Percentiles rank a stretch among this genome's conserved stretches.
phyloP scores from a whole-genome alignment of 2,888 invertebrate genomes.

The Lymantria dispar region DNA sequence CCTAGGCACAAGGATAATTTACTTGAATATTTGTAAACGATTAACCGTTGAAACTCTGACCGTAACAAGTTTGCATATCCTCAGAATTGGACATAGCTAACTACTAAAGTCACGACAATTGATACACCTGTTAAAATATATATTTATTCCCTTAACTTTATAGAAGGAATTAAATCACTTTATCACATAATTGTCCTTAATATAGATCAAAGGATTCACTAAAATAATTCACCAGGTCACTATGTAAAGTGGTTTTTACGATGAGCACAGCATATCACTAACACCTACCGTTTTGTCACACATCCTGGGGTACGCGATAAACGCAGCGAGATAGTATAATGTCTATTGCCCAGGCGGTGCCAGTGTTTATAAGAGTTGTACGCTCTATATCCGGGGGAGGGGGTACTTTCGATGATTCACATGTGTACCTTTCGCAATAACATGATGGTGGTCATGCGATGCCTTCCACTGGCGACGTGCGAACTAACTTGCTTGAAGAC shows the following conservation, averaged over 20 bases:
- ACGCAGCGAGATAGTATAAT: conserved; percentile 67
- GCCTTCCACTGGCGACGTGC: conserved; percentile 47
- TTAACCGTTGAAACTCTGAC: too few species aligned
- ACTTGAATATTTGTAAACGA: too few species aligned
- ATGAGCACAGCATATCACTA: conserved; percentile 29
- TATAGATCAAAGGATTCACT: conserved; percentile 16
- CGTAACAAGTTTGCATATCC: too few species aligned
- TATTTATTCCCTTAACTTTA: neutral
- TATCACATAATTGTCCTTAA: conserved; percentile 17
- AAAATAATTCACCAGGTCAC: conserved; percentile 49
- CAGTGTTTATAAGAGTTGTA: conserved; percentile 78
- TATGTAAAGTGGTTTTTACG: conserved; percentile 30
- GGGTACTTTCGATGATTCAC: conserved; percentile 80
- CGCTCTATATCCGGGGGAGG: conserved; percentile 76
- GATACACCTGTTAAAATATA: too few species aligned
- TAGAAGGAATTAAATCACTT: conserved; percentile 17
- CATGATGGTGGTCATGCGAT: conserved; percentile 66
- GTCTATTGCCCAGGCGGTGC: conserved; percentile 71
- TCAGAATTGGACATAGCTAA: too few species aligned
- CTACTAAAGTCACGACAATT: too few species aligned
- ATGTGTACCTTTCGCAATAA: conserved; percentile 60
- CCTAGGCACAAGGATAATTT: too few species aligned
- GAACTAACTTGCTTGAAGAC: conserved; percentile 42
- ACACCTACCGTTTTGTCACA: conserved; percentile 76
- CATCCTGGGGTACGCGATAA: conserved; percentile 66